phyloP scores from a whole-genome alignment of 2,113 vertebrate species.

The Cyanocitta stelleri region DNA sequence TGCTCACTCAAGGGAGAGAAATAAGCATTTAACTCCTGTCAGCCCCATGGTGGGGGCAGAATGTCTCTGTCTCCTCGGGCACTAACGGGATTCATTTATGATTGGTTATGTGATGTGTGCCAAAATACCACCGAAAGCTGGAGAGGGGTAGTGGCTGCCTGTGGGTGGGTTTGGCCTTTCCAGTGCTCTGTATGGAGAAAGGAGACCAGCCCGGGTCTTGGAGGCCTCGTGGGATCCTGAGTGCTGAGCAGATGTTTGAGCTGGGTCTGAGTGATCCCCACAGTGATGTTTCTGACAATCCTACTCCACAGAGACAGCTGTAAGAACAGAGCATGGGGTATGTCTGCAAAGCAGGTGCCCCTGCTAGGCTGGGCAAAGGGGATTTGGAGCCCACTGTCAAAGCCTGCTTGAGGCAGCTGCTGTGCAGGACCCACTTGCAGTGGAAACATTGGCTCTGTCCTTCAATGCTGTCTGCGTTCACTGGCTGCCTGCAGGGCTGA shows the following conservation, averaged over 20 bases:
- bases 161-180: background rate
- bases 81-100: rapidly evolving
- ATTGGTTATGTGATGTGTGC: background rate
- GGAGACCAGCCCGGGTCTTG: background rate
- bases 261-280: background rate
- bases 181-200: background rate
- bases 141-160: background rate
- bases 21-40: background rate
- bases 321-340: background rate
- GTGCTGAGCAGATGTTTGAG: background rate
- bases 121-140: background rate
- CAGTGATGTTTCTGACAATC: background rate
- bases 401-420: background rate
- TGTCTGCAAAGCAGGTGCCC: background rate
- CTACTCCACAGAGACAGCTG: background rate
- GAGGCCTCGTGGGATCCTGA: background rate
- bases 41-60: background rate
- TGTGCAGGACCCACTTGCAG: background rate
- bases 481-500: background rate
- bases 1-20: background rate
- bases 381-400: background rate
- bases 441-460: background rate
- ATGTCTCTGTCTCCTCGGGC: background rate
- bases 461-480: background rate
- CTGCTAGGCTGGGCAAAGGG: background rate